phyloP scores from a whole-genome alignment of 2,797 vertebrate genomes.

The Myiotriccus ornatus region DNA sequence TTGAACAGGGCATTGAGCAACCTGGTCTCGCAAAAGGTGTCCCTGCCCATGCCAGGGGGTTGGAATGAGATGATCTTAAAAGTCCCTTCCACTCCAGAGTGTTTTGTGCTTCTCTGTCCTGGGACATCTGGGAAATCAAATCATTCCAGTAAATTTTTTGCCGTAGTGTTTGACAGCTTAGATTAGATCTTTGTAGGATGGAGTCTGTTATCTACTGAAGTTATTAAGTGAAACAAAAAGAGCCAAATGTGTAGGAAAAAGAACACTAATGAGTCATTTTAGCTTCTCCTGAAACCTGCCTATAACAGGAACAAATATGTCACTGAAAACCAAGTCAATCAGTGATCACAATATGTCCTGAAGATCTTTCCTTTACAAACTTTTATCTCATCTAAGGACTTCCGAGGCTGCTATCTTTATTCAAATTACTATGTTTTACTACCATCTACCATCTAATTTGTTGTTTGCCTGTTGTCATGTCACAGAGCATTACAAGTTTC shows the following conservation, averaged over 20 bases:
- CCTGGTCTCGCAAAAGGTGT: background rate
- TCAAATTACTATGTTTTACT: slow-evolving; percentile 23
- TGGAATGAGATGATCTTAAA: background rate
- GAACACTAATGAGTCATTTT: background rate
- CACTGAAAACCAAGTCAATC: background rate
- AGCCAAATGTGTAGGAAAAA: background rate
- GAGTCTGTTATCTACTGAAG: background rate
- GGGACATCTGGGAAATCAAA: background rate
- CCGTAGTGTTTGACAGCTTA: background rate
- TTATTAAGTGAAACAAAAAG: background rate
- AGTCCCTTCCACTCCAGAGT: background rate
- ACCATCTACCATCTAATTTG: slow-evolving; percentile 30
- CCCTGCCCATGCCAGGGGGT: background rate
- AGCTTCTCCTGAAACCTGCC: slow-evolving; percentile 3
- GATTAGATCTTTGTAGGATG: background rate
- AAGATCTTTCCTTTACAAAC: background rate
- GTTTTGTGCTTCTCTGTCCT: background rate
- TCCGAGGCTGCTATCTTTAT: slow-evolving; percentile 16
- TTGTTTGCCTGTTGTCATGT: slow-evolving; percentile 50
- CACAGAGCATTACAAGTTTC: slow-evolving; percentile 15
- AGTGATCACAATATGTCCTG: background rate
- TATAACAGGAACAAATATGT: background rate
- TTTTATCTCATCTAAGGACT: background rate
- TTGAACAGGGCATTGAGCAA: background rate
- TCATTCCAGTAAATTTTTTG: background rate